Percentiles rank a stretch among this genome's conserved stretches.
phyloP scores from a whole-genome alignment of 2,797 vertebrate species.

The Sciurus carolinensis region DNA sequence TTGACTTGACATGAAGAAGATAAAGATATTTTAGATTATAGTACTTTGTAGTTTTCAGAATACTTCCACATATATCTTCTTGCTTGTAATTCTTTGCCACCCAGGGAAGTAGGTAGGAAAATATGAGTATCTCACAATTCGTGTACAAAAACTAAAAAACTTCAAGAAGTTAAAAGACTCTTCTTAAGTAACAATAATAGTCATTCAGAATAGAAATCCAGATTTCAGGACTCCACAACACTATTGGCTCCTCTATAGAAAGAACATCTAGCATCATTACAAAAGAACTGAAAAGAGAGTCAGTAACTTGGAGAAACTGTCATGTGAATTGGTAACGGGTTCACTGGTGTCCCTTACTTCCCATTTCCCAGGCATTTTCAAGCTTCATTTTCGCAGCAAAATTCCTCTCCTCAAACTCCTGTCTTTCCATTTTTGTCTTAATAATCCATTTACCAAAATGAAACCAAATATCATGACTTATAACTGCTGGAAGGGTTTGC shows the following conservation, averaged over 20 bases:
- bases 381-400: slow-evolving; percentile 67
- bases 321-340: not conserved
- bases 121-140: slow-evolving; percentile 31
- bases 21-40: not conserved
- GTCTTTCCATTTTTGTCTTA: slow-evolving; percentile 42
- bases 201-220: not conserved
- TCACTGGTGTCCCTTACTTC: not conserved
- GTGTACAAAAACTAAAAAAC: not conserved
- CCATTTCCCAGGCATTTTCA: slow-evolving; percentile 51
- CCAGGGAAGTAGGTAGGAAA: not conserved
- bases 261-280: not conserved
- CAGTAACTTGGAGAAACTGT: not conserved
- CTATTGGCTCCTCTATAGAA: not conserved
- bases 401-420: not conserved
- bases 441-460: slow-evolving; percentile 68
- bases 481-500: slow-evolving; percentile 52
- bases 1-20: not conserved
- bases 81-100: not conserved
- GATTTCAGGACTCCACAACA: not conserved
- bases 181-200: not conserved
- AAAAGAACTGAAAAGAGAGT: not conserved
- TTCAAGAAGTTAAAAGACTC: not conserved
- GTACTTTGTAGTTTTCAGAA: not conserved
- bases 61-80: not conserved
- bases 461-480: slow-evolving; percentile 55